Base-by-base conservation (phyloP, 1,140 invertebrate species). In the Hycleus cichorii region DNA sequence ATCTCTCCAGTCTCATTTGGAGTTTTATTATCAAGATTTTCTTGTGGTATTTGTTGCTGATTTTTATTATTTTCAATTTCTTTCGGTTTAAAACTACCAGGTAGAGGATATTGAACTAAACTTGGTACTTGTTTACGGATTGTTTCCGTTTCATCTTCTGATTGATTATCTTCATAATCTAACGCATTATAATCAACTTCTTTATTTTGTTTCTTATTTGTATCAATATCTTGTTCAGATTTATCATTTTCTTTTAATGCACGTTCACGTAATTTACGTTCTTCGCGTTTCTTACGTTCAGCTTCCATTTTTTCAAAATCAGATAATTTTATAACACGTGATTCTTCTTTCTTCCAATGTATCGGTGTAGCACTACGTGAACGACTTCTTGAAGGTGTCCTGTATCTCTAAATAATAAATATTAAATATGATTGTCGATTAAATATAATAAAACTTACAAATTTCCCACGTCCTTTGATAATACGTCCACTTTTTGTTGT, bases 261-360 rank as follows among this genome's bases (percentile, higher is more conserved):
- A 47, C 61, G 18, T 12, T 45, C 47, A 12, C 39, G 75, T 72
- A 64, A 84, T 81, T 1, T 79, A 71, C 84, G 83, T 51, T 84
- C 83, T 58, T 86, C 82, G 18, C 77, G 77, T 60, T 82, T 73
- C 59, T 81, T 76, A 40, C 77, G 78, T 66, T 83, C 79, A 56
- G 82, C 80, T 72, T 86, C 85, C 44, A 83, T 76, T 73, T 83
- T 81, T 77, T 91, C 87, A 66, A 88, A 84, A 69, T 93, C 88
- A 4, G 87, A 86, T 1, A 90, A 74, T 69, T 90, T 89, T 38
- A 93, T 88, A 43, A 89, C 88, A 58, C 89, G 79, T 39, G 85
- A 81, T 74, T 92, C 89, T 51, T 89, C 92, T 71, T 91, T 86
- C 43, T 86, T 83, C 92, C 92, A 95, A 75, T 95, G 91, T 8